phyloP scores from a whole-genome alignment of 2,113 vertebrate genomes.

The Pan paniscus region DNA sequence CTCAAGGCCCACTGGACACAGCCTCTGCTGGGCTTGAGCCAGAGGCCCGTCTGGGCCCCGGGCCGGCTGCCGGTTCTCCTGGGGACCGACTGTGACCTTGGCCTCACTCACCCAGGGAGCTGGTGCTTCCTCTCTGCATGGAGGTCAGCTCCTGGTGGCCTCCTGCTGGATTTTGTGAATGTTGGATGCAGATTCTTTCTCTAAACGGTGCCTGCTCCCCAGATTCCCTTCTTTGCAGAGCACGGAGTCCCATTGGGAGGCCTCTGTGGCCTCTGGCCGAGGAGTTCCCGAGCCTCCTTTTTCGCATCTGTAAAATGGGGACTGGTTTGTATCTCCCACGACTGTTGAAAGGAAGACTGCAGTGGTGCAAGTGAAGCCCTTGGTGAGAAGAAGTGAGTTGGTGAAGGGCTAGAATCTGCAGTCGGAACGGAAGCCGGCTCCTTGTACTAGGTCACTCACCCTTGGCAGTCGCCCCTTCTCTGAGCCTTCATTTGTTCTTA shows the following conservation, averaged over 20 bases:
- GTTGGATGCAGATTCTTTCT: not conserved
- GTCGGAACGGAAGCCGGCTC: too few relatives aligned
- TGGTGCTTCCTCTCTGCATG: fast-evolving
- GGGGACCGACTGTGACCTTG: not conserved
- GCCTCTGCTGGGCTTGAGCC: not conserved
- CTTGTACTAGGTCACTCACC: not conserved
- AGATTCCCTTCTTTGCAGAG: not conserved
- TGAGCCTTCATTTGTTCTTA: not conserved
- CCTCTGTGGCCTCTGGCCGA: not conserved
- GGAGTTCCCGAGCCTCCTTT: not conserved
- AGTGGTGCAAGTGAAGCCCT: not conserved
- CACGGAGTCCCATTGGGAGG: not conserved
- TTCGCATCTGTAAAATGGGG: not conserved
- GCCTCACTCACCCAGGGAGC: too few relatives aligned
- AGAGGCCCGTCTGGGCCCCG: not conserved
- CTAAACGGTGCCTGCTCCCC: too few relatives aligned
- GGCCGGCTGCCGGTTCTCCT: not conserved
- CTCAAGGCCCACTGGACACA: not conserved
- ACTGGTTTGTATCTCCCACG: too few relatives aligned
- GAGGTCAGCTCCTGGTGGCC: not conserved
- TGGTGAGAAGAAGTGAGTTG: not conserved
- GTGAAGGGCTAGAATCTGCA: not conserved
- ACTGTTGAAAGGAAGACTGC: too few relatives aligned
- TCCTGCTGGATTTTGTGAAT: not conserved
- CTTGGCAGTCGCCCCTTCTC: not conserved